Base-by-base conservation (phyloP, 2,113 vertebrate species). In the Mormoops blainvillei region DNA sequence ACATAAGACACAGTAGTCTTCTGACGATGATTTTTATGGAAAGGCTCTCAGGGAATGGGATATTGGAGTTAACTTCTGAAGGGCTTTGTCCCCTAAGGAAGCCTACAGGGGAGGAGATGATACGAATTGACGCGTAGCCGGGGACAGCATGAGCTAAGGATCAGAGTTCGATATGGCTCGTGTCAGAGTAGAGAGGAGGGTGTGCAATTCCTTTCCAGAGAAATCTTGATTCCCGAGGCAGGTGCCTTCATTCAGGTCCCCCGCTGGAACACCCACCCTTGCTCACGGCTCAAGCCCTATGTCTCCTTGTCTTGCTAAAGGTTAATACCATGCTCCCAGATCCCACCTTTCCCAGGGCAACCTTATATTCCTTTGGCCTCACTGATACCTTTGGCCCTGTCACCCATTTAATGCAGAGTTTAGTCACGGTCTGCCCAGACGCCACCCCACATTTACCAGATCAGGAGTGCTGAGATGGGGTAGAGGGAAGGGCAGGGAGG, bases 281-380 rank as follows among this genome's bases (percentile, higher is more conserved):
- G 7, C 56, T 50, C 48, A 33, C 2, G 8, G 16, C 43, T 22
- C 28, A 16, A 56, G 48, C 15, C 43, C 68, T 28, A 4, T 6
- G n/a, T 67, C n/a, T 24, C 16, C 43, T 77, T 4, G 61, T 16
- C 33, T 84, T 33, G 4, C 22, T 45, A 28, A 48, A 18, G 38
- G 54, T 56, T 36, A 36, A 20, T 22, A 28, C 5, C 5, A 18
- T 9, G 9, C 26, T 38, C 45, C 10, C 54, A 65, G 77, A 22
- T 56, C 2, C 33, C 48, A 0, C 33, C 41, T 14, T 80, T 31
- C 48, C 61, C 22, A 1, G 28, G 28, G 14, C 22, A 0, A 36
- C 15, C 11, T 31, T 4, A 1, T 12, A 26, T 7, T 43, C 16
- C 9, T 43, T 33, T 36, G 31, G 28, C 24, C 19, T 38, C 28